phyloP scores from a whole-genome alignment of 2,113 vertebrate genomes.

The Sinocyclocheilus maitianheensis region DNA sequence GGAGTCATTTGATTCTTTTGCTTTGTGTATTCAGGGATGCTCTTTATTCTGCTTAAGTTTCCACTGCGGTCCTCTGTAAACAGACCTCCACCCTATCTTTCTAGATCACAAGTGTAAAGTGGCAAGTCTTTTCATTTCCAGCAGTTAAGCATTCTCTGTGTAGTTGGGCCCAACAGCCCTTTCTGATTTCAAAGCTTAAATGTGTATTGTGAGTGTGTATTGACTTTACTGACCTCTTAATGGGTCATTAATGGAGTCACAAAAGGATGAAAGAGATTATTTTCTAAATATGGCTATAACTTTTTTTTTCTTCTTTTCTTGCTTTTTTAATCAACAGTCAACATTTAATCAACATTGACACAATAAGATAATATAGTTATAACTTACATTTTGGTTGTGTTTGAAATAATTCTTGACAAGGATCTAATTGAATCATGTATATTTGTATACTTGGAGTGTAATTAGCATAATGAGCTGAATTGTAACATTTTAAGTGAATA shows the following conservation, averaged over 20 bases:
- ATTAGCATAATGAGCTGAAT: neutral
- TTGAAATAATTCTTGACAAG: neutral
- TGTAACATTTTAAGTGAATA: no score
- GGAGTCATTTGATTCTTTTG: constrained; percentile 15
- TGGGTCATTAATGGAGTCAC: constrained; percentile 43
- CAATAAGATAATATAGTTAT: no score
- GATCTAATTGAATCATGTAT: neutral
- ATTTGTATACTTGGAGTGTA: neutral
- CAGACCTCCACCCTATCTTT: constrained; percentile 37
- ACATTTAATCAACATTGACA: no score
- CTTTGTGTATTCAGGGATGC: constrained; percentile 6
- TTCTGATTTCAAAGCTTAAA: constrained; percentile 19
- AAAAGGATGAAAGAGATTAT: constrained; percentile 21
- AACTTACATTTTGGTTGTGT: neutral
- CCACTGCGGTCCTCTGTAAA: constrained; percentile 19
- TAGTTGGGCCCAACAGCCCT: constrained; percentile 28
- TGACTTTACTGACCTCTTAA: constrained; percentile 46
- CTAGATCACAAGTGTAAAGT: constrained; percentile 39
- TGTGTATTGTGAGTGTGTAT: neutral
- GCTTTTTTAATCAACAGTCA: constrained; percentile 6
- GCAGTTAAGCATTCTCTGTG: constrained; percentile 37
- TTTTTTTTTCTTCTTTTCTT: neutral
- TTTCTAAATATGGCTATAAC: neutral
- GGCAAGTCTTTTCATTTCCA: constrained; percentile 49
- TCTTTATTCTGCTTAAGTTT: constrained; percentile 2